Evolutionary conservation across 2,113 vertebrate genomes (phyloP).

Genomic region (Siniperca chuatsi): DNA sequence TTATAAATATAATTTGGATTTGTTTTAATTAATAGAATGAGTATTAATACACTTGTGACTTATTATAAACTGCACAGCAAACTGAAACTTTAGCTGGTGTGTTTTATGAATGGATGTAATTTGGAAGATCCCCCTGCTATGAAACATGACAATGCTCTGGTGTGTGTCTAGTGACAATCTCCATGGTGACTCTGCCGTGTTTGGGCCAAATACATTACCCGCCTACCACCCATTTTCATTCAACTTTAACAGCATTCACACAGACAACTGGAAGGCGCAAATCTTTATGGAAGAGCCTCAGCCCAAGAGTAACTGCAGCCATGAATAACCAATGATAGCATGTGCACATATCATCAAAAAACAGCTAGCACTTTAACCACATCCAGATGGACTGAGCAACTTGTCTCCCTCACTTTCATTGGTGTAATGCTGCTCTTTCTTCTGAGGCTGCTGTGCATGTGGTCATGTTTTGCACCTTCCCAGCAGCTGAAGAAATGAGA

Average conservation of each 20-base stretch:
- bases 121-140: conserved; percentile 7
- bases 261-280: conserved; percentile 49
- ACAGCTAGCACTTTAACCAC: conserved; percentile 58
- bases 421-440: conserved; percentile 25
- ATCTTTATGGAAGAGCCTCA: conserved; percentile 53
- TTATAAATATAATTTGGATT: not conserved
- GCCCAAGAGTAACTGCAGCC: conserved; percentile 20
- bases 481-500: conserved; percentile 37
- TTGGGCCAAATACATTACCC: conserved; percentile 56
- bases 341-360: conserved; percentile 49
- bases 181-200: conserved; percentile 56
- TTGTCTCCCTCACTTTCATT: conserved; percentile 17
- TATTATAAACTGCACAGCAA: not conserved
- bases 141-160: conserved; percentile 42
- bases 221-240: conserved; percentile 35
- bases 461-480: conserved; percentile 60
- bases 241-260: conserved; percentile 46
- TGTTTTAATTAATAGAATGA: not conserved
- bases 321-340: conserved; percentile 64
- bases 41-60: not conserved
- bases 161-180: conserved; percentile 33
- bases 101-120: conserved; percentile 32
- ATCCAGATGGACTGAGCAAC: conserved; percentile 69
- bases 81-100: not conserved
- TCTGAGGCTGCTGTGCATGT: conserved; percentile 41